Percentiles rank a stretch among this genome's conserved stretches.
Conservation (phyloP, 2,797 vertebrate genomes). For the Pteronotus mesoamericanus region DNA sequence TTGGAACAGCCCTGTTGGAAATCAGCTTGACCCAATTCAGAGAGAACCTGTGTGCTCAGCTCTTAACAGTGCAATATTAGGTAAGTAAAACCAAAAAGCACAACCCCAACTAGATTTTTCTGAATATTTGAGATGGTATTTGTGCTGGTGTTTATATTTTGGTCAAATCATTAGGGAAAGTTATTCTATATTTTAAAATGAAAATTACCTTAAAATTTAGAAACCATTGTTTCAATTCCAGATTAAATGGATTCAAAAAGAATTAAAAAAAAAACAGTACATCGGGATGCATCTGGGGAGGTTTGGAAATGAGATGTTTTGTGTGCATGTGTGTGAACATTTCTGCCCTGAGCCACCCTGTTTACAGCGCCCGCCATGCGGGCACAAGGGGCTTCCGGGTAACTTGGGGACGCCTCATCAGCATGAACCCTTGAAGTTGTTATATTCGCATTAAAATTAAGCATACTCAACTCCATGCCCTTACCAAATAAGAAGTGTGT, state of each 20-base stretch:
- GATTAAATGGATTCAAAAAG: background rate
- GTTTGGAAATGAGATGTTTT: background rate
- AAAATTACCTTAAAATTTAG: background rate
- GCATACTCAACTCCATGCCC: background rate
- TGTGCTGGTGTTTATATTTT: background rate
- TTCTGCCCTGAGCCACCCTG: background rate
- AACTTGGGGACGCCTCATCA: background rate
- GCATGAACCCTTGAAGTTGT: background rate
- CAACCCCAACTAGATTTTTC: background rate
- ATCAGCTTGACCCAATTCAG: conserved; percentile 97
- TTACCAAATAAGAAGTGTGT: background rate
- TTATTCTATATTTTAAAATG: background rate
- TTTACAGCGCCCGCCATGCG: background rate
- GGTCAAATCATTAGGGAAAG: background rate
- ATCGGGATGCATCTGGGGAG: background rate
- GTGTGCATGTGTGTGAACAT: background rate
- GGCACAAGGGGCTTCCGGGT: background rate
- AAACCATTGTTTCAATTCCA: background rate
- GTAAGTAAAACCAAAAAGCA: conserved; percentile 76
- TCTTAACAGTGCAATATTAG: conserved; percentile 99
- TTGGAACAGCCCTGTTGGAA: conserved; percentile 98
- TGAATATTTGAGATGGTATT: background rate
- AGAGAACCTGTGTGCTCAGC: conserved; percentile 99
- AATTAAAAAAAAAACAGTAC: background rate
- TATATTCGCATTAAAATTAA: background rate